Evolutionary conservation across 2,797 vertebrate species (phyloP), one percentile per base, ranked within the genome.

Genomic region (Sarcoramphus papa): DNA sequence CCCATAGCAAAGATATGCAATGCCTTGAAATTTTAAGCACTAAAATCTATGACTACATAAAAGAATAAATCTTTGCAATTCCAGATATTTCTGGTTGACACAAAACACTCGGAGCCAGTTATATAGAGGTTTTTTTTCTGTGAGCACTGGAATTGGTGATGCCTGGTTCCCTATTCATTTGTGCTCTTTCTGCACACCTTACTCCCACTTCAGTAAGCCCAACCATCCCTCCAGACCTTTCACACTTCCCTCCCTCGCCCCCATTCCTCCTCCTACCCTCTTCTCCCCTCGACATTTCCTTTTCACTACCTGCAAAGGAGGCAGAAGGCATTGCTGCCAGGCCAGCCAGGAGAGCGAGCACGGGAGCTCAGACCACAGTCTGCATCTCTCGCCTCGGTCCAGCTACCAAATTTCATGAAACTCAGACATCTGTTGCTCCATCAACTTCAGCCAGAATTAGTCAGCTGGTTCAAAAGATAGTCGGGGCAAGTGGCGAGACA

Each of bases 1-100:
- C 95, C 97, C 79, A 96, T 97, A 96, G 95, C 94, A 96, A 97
- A 97, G 86, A 97, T 97, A 75, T 97, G 83, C 95, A 97, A 94
- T 88, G 97, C 90, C 78, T 96, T 97, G 89, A 97, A 97, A 92
- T 94, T 97, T 68, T 97, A 95, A 90, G 25, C 7, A 4, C 60
- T 88, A 62, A 79, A 74, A 67, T 72, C 40, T 45, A 57, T 47
- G 25, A 57, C 57, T 41, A 31, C n/a, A 28, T 45, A 24, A 74
- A 65, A 83, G 13, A 90, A 85, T 45, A 96, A 92, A 85, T 63
- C 62, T 93, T 68, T 90, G 43, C 65, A 63, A 45, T 68, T 65
- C 88, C 68, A 72, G 79, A n/a, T 93, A 70, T 80, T 90, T 83
- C 76, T 94, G 63, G 54, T 51, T 72, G 65, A 72, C 72, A 31